Evolutionary conservation across 2,797 vertebrate species (phyloP), one percentile per base, ranked within the genome.

Genomic region (Passerculus sandwichensis): DNA sequence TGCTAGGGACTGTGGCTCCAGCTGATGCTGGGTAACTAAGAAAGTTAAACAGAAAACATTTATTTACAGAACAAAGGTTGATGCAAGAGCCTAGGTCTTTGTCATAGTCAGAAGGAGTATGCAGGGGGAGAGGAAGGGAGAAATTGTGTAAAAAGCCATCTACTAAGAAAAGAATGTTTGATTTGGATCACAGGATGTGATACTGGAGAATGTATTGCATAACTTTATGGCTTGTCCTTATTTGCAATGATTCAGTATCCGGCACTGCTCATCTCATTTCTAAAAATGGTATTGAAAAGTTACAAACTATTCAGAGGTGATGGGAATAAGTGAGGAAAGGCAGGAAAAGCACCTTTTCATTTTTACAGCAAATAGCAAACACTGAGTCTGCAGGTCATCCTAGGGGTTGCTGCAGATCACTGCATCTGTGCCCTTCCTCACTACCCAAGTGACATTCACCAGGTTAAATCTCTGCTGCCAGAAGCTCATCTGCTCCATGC

Each of bases 81-180:
- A 88, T 91, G 88, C 62, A 95, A 96, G 44, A 94, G 47, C 62
- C 36, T 78, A 89, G 69, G 76, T 95, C 66, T 91, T 83, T 94
- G 91, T 94, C 90, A 94, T 38, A 96, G 73, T 84, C 88, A 94
- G 92, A 71, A 85, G 72, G 54, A 94, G 65, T 34, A 89, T 38
- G 56, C 38, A 86, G 36, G 26, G 54, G 66, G 29, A 91, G 47
- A 86, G 79, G 78, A 82, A 95, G 40, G 57, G 65, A 86, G 80
- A 92, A 88, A 91, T 95, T 96, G 95, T 96, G 95, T 73, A 94
- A 96, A 96, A 96, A 95, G 94, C 73, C 76, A 81, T 96, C 93
- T 95, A 96, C 93, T 94, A 88, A 94, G 96, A 96, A 96, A 96
- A 96, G 95, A 96, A 96, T 96, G 95, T 96, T 96, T 96, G 93